These are phyloP conservation scores for Pica pica DNA, from an alignment of 2,113 vertebrate species.

Conservation along the genomic window DNA sequence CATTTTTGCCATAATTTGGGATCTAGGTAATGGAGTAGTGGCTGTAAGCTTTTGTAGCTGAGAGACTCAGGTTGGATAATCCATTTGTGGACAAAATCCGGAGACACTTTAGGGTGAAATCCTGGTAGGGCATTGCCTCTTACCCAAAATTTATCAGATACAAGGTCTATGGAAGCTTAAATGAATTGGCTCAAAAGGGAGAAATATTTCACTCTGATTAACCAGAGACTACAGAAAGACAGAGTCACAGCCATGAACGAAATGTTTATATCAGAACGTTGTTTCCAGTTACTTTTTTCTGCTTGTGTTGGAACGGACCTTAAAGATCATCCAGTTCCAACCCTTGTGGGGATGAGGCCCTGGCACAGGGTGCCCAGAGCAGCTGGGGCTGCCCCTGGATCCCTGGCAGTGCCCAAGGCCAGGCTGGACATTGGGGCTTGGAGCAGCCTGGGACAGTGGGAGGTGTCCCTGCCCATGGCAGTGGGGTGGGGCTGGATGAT, in stretches of 20 bases:
- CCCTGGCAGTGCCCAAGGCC: not conserved
- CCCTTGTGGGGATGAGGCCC: not conserved
- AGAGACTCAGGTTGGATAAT: not conserved
- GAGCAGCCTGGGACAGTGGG: not conserved
- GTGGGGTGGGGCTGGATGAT: rapidly evolving
- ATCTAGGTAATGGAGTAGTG: not conserved
- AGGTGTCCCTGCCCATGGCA: not conserved
- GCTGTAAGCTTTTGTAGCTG: not conserved
- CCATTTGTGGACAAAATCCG: not conserved
- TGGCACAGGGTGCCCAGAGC: not conserved
- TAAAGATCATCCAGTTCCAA: not conserved
- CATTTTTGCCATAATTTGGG: not conserved
- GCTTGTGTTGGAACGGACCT: not conserved
- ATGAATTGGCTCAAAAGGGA: not conserved
- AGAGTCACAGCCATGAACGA: not conserved
- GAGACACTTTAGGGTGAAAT: not conserved
- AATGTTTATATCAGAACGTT: not conserved
- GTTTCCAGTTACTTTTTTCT: not conserved
- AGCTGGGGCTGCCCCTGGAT: not conserved
- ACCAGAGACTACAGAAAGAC: not conserved
- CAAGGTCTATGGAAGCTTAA: not conserved
- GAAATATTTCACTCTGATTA: not conserved
- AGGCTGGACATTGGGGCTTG: not conserved
- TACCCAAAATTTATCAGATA: not conserved
- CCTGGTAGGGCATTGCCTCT: not conserved